Base-by-base conservation (phyloP, 2,797 vertebrate species). In the Characodon lateralis region DNA sequence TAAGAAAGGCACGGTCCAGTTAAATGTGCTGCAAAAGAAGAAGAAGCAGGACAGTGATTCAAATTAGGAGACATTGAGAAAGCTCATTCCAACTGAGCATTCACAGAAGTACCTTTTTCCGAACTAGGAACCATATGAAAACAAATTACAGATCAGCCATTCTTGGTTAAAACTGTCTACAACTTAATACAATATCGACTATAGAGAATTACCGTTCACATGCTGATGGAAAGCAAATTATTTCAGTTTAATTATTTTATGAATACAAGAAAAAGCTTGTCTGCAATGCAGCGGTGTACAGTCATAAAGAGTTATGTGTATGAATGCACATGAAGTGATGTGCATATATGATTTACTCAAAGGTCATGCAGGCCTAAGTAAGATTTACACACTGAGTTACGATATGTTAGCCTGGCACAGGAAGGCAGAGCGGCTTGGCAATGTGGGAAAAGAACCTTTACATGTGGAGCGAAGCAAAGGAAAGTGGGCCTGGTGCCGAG, bases 1-100 rank as follows among this genome's bases (percentile, higher is more conserved):
- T 92, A 99, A 95, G 94, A 99, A 99, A 84, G 98, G 98, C 92
- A 99, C 96, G 13, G 98, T 99, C 98, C 98, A 99, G 94, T 98
- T 99, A 95, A 99, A 99, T 39, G 97, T 98, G 92, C 98, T 99
- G 89, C 58, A 89, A 82, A 85, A 73, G 88, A 69, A 86, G 56
- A n/a, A 86, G 56, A n/a, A 69, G 50, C 71, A 61, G 58, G 5
- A 16, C 6, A 66, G 28, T 26, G 24, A 51, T 77, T 61, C 78
- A 76, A 75, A 71, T 31, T 0, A 72, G 18, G 3, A 73, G 14
- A 78, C 31, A 63, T 41, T 41, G 65, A 28, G 77, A 81, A 79
- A 31, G 50, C 16, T 53, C 13, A 63, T 24, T 78, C n/a, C 4
- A 53, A 59, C 71, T 41, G 50, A 69, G 74, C 31, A 71, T 22